Evolutionary conservation across 1,140 invertebrate species (phyloP), one percentile per base, ranked within the genome.

Genomic region (Philopotamus ludificatus): DNA sequence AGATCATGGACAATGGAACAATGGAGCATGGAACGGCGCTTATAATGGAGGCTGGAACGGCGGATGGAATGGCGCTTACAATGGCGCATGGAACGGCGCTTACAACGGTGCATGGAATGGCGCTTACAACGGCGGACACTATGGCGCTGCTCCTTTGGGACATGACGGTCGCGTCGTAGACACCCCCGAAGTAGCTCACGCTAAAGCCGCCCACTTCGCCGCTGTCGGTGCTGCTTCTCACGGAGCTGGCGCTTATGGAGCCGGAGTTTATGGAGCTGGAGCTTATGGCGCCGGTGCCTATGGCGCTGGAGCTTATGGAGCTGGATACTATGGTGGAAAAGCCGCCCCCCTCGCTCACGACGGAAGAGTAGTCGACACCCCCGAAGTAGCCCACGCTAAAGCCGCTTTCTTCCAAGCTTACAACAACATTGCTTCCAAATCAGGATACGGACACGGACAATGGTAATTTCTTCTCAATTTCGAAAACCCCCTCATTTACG

Each of bases 391-490:
- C 18, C 61, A 64, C 34, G 68, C 68, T n/a, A 70, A 70, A 50
- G 68, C 68, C 66, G 77, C 77, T 60, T 77, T 79, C 74, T 73
- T 78, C 57, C 77, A 77, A 62, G 66, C 66, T 39, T 61, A 39
- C 65, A 54, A 25, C 58, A 34, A 20, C 39, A 61, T 61, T 47
- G 60, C 66, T 34, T 54, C 61, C 25, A 41, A 18, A 0, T 53
- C 55, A 15, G 28, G 53, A 22, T 61, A 22, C 49, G 45, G 39
- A 23, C 63, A 69, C 44, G 63, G 63, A 41, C 57, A 34, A 7
- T 34, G 28, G 28, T 34, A 34, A 34, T 34, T 12, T 7, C 4
- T 12, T 12, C 28, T 34, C 28, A 12, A 34, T 12, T 34, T 4
- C 28, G 28, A 34, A 7, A 34, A 34, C 28, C 28, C 12, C 4